Base-by-base conservation (phyloP, 2,888 invertebrate species). In the Apamea crenata region DNA sequence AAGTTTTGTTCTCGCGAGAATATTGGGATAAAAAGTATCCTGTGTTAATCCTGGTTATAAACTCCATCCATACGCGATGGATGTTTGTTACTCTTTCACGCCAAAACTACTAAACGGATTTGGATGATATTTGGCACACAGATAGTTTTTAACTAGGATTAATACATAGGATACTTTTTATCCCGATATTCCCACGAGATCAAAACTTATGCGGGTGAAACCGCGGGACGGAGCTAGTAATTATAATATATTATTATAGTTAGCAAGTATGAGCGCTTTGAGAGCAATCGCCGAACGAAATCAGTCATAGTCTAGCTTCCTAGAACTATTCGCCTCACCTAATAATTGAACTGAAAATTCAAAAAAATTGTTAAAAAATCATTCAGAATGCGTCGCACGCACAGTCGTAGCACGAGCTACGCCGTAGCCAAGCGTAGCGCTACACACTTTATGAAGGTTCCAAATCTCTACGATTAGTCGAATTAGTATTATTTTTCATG, bases 351-450 rank as follows among this genome's bases (percentile, higher is more conserved):
- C 1, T 29, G 21, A 47, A 25, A 1, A 25, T 16, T 14, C 5
- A 16, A 32, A 32, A 69, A 8, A 25, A 16, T 0, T 3, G 1
- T 47, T 47, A 1, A 18, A 18, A 68, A 29, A 6, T 50, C 14
- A 14, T 16, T 50, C 5, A 32, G 16, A 53, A 25, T 10, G 25
- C 32, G 16, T n/a, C 6, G 10, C 32, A 36, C 61, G n/a, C 16
- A 12, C 21, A 1, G 7, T 63, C 63, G 40, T 65, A 65, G 65
- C 65, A 44, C 14, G 44, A 44, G 66, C 78, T 59, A 78, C 78
- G 79, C 36, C 78, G 78, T 78, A 78, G 78, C 47, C 36, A 40
- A 78, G 78, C 59, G 36, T 78, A 61, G 67, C 66, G 21, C 21
- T 56, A n/a, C 66, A 59, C 53, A 32, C 14, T 59, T 25, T 8